Percentiles rank a stretch among this genome's conserved stretches.
These are phyloP conservation scores for Apostichopus japonicus DNA, from an alignment of 35 echinoderm and acorn worm genomes.

Conservation along the genomic window DNA sequence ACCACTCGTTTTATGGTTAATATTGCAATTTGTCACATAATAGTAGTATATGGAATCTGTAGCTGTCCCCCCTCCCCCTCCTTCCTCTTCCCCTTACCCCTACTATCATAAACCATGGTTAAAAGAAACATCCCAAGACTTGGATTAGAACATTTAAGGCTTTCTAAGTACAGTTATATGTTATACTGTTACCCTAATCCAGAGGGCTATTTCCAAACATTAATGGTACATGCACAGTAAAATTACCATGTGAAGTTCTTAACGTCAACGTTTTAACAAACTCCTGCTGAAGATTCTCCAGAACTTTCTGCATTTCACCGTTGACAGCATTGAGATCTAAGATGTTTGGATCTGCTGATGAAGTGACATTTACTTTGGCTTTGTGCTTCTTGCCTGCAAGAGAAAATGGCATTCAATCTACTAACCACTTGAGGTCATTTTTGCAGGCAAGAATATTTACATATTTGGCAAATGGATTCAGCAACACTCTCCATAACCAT, in stretches of 20 bases:
- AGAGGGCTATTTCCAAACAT: too few species aligned
- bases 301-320: slow-evolving; percentile 67
- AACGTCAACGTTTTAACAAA: slow-evolving; percentile 70
- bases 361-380: slow-evolving; percentile 61
- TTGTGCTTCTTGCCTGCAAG: slow-evolving; percentile 76
- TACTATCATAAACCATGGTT: too few species aligned
- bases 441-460: neutral
- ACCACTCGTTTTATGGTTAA: too few species aligned
- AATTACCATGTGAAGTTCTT: slow-evolving; percentile 76
- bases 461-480: neutral
- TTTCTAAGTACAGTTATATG: too few species aligned
- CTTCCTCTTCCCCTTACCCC: too few species aligned
- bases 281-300: slow-evolving; percentile 72
- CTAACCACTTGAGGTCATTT: neutral
- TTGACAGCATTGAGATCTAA: slow-evolving; percentile 67
- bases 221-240: neutral
- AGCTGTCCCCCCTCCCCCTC: too few species aligned
- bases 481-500: too few species aligned
- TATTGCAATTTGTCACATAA: too few species aligned
- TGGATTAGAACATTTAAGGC: too few species aligned
- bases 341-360: slow-evolving; percentile 73
- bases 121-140: too few species aligned
- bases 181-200: too few species aligned
- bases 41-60: too few species aligned
- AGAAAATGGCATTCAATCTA: neutral